Percentiles rank a stretch among this genome's conserved stretches.
Evolutionary conservation across 2,797 vertebrate genomes (phyloP).

Genomic region (Cuculus canorus): DNA sequence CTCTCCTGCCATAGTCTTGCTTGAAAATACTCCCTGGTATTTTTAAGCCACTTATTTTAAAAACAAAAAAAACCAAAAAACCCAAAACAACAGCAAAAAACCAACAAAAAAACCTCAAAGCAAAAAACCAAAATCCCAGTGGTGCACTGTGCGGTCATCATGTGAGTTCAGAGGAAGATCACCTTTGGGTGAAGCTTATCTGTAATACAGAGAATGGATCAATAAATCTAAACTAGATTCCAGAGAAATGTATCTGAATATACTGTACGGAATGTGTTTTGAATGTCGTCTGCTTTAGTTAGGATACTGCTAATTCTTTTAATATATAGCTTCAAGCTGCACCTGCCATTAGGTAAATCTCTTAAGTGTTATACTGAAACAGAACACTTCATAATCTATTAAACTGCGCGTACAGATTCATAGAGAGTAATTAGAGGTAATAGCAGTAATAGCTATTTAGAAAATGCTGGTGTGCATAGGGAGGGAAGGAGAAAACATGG

Average conservation of each 20-base stretch:
- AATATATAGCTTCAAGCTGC: not conserved
- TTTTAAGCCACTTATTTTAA: not conserved
- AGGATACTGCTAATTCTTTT: not conserved
- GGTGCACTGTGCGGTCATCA: rapidly evolving
- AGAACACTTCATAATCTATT: not conserved
- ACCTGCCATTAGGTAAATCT: not conserved
- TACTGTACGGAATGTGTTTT: not conserved
- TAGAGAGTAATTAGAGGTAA: not conserved
- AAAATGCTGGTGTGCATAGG: not conserved
- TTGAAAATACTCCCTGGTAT: not conserved
- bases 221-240: not conserved
- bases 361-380: not conserved
- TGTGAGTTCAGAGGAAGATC: not conserved
- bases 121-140: not conserved
- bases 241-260: not conserved
- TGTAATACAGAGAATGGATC: not conserved
- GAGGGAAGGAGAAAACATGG: not conserved
- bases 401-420: not conserved
- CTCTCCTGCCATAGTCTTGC: not conserved
- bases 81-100: not conserved
- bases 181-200: not conserved
- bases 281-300: not conserved
- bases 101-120: not conserved
- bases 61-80: not conserved
- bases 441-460: not conserved